phyloP scores from a whole-genome alignment of 2,888 invertebrate species.

The Xylophagus ater region DNA sequence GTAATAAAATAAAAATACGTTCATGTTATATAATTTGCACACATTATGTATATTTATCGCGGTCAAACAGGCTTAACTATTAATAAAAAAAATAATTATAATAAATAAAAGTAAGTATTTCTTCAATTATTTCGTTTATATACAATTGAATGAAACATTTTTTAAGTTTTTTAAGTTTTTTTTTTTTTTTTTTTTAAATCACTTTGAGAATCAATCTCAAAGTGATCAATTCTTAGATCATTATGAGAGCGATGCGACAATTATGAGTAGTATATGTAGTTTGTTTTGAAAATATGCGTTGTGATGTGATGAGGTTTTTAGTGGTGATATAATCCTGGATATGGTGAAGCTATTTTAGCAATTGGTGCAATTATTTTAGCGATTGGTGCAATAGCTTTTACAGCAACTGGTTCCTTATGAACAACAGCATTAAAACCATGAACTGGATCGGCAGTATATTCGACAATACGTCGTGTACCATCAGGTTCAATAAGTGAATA shows the following conservation, averaged over 20 bases:
- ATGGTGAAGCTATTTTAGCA: conserved; percentile 20
- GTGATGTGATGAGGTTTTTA: too few relatives aligned
- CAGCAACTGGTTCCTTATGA: conserved; percentile 40
- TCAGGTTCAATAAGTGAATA: conserved; percentile 46
- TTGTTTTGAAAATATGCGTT: too few relatives aligned
- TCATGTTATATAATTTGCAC: conserved; percentile 22
- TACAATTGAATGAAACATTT: too few relatives aligned
- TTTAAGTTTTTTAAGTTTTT: too few relatives aligned
- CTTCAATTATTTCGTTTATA: conserved; percentile 5
- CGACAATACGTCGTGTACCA: conserved; percentile 45
- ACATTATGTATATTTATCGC: conserved; percentile 31
- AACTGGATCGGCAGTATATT: conserved; percentile 47
- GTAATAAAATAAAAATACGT: conserved; percentile 6
- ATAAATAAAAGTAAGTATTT: conserved; percentile 18
- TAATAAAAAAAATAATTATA: conserved; percentile 18
- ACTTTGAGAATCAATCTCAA: too few relatives aligned
- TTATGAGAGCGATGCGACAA: too few relatives aligned
- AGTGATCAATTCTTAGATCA: too few relatives aligned
- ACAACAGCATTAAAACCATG: conserved; percentile 50
- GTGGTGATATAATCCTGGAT: conserved; percentile 12
- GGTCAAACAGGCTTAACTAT: conserved; percentile 39
- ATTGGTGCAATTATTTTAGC: conserved; percentile 26
- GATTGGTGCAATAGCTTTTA: conserved; percentile 34
- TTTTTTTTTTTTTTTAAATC: too few relatives aligned
- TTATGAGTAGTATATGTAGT: too few relatives aligned